These are phyloP conservation scores for Lophura nycthemera DNA, from an alignment of 2,113 vertebrate genomes.

Conservation along the genomic window DNA sequence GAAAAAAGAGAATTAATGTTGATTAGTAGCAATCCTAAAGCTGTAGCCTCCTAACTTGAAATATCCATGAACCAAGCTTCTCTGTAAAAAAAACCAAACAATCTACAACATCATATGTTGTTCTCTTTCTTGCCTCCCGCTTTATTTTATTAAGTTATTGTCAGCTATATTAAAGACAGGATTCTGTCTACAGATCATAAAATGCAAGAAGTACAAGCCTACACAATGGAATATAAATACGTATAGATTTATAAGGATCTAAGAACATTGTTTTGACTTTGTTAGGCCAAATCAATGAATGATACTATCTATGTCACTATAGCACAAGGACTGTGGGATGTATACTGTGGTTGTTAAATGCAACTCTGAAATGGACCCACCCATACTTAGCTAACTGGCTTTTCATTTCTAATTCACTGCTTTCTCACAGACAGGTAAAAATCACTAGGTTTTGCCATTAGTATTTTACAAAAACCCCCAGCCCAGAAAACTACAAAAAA, in stretches of 20 bases:
- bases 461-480: not conserved
- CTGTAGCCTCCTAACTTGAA: not conserved
- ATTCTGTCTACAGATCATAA: not conserved
- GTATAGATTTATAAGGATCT: no score
- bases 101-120: not conserved
- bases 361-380: not conserved
- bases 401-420: not conserved
- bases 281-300: not conserved
- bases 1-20: not conserved
- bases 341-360: not conserved
- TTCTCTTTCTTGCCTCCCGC: not conserved
- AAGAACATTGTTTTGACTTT: not conserved
- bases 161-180: not conserved
- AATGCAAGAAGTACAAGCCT: not conserved
- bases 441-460: not conserved
- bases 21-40: not conserved
- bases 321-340: not conserved
- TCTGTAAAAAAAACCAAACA: not conserved
- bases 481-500: accelerated
- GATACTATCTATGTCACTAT: not conserved
- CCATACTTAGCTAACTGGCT: not conserved
- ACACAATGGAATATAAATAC: not conserved
- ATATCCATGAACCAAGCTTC: not conserved
- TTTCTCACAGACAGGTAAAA: not conserved
- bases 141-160: not conserved